Conservation (phyloP, 2,888 invertebrate genomes). For the Anaspis maculata region DNA sequence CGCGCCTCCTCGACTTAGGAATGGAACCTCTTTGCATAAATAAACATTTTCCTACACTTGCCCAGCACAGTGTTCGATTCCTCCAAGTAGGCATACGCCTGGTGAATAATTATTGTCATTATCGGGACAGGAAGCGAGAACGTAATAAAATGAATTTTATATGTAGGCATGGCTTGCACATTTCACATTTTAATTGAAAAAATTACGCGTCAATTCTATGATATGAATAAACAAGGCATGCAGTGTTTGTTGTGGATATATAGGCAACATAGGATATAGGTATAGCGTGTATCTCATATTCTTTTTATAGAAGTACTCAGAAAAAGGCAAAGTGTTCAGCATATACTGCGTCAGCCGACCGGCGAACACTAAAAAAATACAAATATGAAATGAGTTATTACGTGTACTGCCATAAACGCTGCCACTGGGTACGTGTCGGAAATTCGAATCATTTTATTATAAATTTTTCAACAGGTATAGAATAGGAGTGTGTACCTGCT, state of each 20-base stretch:
- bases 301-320: slow-evolving; percentile 10
- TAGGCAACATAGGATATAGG: too few species aligned
- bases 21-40: too few species aligned
- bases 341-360: slow-evolving; percentile 2
- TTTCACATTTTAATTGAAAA: slow-evolving; percentile 15
- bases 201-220: slow-evolving; percentile 12
- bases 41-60: too few species aligned
- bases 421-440: slow-evolving; percentile 1
- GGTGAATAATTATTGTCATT: slow-evolving; percentile 14
- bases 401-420: not conserved
- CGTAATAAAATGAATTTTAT: slow-evolving; percentile 13
- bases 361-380: slow-evolving; percentile 6
- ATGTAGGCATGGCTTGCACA: slow-evolving; percentile 12
- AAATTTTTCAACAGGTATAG: too few species aligned
- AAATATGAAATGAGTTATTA: slow-evolving; percentile 3
- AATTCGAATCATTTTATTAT: too few species aligned
- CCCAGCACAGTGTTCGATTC: too few species aligned
- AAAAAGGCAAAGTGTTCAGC: slow-evolving; percentile 4
- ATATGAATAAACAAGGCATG: slow-evolving; percentile 14
- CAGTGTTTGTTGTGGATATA: too few species aligned
- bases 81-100: too few species aligned
- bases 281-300: too few species aligned
- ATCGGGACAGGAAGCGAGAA: slow-evolving; percentile 14
- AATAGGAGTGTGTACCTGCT: too few species aligned
- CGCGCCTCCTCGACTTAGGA: too few species aligned